A percentile compares a stretch with the other conserved stretches of the same genome.
Conservation (phyloP, 2,888 invertebrate genomes). For the Harmothoe impar region DNA sequence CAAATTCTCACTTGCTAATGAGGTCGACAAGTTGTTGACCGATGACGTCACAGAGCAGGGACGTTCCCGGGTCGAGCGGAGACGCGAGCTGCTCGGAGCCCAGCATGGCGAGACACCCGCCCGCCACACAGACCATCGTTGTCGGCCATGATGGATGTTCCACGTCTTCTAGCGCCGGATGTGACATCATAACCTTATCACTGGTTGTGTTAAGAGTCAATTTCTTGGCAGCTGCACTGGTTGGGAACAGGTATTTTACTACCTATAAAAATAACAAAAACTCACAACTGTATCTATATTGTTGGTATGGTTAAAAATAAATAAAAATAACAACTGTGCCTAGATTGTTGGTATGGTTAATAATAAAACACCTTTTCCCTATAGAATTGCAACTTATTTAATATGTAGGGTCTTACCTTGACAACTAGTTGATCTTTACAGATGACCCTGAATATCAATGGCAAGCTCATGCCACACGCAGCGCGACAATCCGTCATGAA, state of each 20-base stretch:
- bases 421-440: conserved; percentile 3
- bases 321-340: background rate
- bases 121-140: conserved; percentile 43
- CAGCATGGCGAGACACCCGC: conserved; percentile 62
- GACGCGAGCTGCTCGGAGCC: background rate
- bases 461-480: conserved; percentile 54
- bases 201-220: background rate
- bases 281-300: background rate
- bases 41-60: conserved; percentile 45
- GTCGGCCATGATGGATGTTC: background rate
- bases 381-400: no score
- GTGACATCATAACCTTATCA: background rate
- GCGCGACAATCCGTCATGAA: conserved; percentile 41
- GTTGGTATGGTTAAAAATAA: background rate
- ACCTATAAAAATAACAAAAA: conserved; percentile 18
- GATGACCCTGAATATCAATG: conserved; percentile 26
- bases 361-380: background rate
- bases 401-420: background rate
- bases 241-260: conserved; percentile 27
- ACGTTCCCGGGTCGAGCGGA: background rate
- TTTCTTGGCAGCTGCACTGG: background rate
- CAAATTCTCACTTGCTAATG: background rate
- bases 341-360: background rate
- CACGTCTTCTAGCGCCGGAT: background rate
- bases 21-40: background rate